phyloP scores from a whole-genome alignment of 2,888 invertebrate species.

The Cinara cedri region DNA sequence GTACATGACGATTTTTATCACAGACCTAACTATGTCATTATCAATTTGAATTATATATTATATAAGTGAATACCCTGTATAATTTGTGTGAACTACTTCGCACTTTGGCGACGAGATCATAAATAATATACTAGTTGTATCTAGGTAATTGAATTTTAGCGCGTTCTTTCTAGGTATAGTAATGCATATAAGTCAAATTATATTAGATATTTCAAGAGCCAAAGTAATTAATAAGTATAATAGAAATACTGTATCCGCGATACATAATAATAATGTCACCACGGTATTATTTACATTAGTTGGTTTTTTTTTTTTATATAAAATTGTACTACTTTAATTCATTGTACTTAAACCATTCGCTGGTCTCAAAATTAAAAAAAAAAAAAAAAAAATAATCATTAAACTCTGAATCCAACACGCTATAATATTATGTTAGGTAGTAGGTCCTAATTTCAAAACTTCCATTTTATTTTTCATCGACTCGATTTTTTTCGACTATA shows the following conservation, averaged over 20 bases:
- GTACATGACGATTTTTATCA: not conserved
- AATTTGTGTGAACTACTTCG: not conserved
- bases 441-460: not conserved
- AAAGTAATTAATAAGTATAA: conserved; percentile 18
- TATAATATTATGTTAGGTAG: not conserved
- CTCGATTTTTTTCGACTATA: conserved; percentile 19
- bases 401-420: conserved; percentile 12
- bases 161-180: no score
- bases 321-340: conserved; percentile 29
- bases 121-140: not conserved
- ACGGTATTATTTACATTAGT: conserved; percentile 1
- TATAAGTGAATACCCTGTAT: not conserved
- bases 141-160: conserved; percentile 8
- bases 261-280: not conserved
- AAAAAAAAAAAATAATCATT: conserved; percentile 5
- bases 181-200: conserved; percentile 6
- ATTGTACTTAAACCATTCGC: conserved; percentile 42
- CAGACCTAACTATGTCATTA: not conserved
- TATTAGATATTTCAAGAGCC: conserved; percentile 9
- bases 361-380: conserved; percentile 21
- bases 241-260: conserved; percentile 11
- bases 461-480: conserved; percentile 46
- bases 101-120: not conserved
- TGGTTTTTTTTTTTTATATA: not conserved
- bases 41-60: not conserved